Conservation (phyloP, 1,140 invertebrate genomes). For the Notospermus geniculatus region DNA sequence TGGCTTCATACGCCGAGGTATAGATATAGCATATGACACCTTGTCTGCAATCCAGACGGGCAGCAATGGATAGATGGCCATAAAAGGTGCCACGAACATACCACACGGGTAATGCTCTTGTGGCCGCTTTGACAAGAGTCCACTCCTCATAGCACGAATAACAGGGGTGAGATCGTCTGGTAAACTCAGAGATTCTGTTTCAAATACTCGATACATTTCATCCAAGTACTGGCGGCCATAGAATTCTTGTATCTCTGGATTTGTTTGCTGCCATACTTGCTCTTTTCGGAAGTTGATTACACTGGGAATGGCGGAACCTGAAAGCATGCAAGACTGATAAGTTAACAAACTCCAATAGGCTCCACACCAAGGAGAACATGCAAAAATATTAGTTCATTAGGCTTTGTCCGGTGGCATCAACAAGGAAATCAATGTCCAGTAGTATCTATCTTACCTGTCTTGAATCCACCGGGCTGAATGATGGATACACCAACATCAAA, state of each 20-base stretch:
- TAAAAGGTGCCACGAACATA: conserved; percentile 40
- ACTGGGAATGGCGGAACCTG: neutral
- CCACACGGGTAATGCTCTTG: conserved; percentile 44
- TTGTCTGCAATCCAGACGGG: conserved; percentile 49
- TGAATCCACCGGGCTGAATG: conserved; percentile 70
- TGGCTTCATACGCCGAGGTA: too few relatives aligned
- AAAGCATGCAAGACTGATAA: neutral
- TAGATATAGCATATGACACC: conserved; percentile 27
- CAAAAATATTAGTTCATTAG: neutral
- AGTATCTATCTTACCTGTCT: conserved; percentile 58
- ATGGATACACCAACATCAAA: conserved; percentile 73
- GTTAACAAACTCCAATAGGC: neutral
- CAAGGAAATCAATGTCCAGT: too few relatives aligned
- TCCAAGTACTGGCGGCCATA: conserved; percentile 11
- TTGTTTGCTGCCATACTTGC: neutral
- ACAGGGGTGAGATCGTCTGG: conserved; percentile 45
- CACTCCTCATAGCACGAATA: conserved; percentile 45
- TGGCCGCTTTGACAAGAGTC: conserved; percentile 48
- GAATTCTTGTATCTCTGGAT: neutral
- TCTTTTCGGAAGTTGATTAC: neutral
- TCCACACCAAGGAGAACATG: neutral
- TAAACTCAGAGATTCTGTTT: neutral
- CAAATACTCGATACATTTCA: conserved; percentile 11
- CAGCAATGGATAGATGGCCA: conserved; percentile 40
- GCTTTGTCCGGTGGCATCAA: too few relatives aligned